Percentiles rank a stretch among this genome's conserved stretches.
Evolutionary conservation across 2,888 invertebrate species (phyloP).

Genomic region (Palloptera scutellata): DNA sequence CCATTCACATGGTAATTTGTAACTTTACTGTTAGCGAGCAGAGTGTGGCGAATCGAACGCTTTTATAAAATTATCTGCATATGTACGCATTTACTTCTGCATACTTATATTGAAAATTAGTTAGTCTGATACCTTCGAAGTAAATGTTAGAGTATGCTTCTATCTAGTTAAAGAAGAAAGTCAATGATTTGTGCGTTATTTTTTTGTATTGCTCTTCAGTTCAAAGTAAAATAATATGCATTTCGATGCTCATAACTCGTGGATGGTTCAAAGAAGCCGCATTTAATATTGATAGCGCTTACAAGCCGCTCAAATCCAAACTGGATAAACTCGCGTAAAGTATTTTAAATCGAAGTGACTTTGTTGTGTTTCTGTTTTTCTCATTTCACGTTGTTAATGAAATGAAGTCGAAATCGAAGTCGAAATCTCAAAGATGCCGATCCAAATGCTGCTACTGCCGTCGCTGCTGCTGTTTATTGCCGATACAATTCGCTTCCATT

Average conservation of each 20-base stretch:
- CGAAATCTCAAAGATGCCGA: constrained; percentile 20
- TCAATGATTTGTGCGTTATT: too few species aligned
- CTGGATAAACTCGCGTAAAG: constrained; percentile 21
- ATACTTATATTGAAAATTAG: too few species aligned
- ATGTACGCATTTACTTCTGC: too few species aligned
- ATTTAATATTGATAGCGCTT: neutral
- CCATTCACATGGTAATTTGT: too few species aligned
- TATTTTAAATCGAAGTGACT: constrained; percentile 17
- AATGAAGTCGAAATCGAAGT: constrained; percentile 23
- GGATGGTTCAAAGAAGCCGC: constrained; percentile 18
- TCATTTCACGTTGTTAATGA: neutral
- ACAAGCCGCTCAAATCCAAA: constrained; percentile 15
- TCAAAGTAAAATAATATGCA: constrained; percentile 8
- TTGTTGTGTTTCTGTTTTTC: neutral
- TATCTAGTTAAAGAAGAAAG: too few species aligned
- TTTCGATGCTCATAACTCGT: constrained; percentile 22
- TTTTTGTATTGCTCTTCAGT: too few species aligned
- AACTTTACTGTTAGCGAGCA: too few species aligned
- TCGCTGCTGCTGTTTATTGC: too few species aligned
- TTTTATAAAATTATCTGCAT: too few species aligned
- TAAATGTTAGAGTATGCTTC: too few species aligned
- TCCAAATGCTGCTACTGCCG: neutral
- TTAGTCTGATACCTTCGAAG: too few species aligned
- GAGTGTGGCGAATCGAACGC: too few species aligned
- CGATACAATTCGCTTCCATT: constrained; percentile 28